Evolutionary conservation across 2,113 vertebrate genomes (phyloP).

Genomic region (Erpornis zantholeuca): DNA sequence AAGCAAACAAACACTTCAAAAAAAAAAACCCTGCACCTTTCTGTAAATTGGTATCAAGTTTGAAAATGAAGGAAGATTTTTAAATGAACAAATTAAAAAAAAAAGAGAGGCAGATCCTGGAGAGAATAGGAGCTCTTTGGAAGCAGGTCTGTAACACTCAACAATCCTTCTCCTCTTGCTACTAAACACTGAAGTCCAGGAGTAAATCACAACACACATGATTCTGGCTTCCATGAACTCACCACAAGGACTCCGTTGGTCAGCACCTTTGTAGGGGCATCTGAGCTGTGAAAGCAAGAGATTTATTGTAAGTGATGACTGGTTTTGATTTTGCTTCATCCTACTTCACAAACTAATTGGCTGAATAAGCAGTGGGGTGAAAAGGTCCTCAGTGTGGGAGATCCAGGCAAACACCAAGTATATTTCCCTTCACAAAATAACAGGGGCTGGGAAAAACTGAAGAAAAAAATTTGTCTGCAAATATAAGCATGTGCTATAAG

Average conservation of each 20-base stretch:
- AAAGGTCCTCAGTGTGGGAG: neutral
- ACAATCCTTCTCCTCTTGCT: neutral
- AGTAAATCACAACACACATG: neutral
- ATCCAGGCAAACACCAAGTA: neutral
- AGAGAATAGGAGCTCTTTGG: neutral
- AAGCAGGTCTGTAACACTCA: neutral
- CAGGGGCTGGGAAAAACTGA: fast-evolving
- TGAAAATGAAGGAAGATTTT: neutral
- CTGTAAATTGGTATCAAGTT: neutral
- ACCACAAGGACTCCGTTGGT: constrained; percentile 81
- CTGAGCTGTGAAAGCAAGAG: constrained; percentile 57
- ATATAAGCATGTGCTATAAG: neutral
- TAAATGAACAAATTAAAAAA: neutral
- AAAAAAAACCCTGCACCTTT: neutral
- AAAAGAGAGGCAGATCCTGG: neutral
- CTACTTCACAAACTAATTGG: neutral
- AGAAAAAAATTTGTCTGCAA: neutral
- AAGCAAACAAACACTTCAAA: neutral
- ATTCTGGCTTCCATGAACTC: constrained; percentile 18
- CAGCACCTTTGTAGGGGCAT: constrained; percentile 62
- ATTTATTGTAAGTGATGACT: neutral
- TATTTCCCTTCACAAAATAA: neutral
- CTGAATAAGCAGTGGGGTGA: neutral
- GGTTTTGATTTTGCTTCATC: neutral
- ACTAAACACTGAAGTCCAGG: neutral